phyloP scores from a whole-genome alignment of 2,888 invertebrate genomes.

The Tipula confusa region DNA sequence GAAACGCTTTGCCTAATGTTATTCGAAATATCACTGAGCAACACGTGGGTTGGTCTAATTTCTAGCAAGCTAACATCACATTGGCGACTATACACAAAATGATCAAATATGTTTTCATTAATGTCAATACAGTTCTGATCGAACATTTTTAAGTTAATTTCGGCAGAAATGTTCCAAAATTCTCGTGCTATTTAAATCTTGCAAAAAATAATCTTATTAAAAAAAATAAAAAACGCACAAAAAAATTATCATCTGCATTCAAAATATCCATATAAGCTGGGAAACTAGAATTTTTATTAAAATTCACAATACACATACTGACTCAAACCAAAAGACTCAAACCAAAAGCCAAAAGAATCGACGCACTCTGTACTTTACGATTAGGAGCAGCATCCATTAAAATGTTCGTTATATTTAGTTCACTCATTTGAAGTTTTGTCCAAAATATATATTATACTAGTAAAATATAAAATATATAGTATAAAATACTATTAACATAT shows the following conservation, averaged over 20 bases:
- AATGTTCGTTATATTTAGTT: too few relatives aligned
- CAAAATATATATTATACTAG: too few relatives aligned
- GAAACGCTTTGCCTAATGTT: neutral
- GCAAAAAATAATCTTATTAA: neutral
- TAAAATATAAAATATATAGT: too few relatives aligned
- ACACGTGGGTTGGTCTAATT: neutral
- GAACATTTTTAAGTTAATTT: neutral
- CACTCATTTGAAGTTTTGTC: too few relatives aligned
- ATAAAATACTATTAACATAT: too few relatives aligned
- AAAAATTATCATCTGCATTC: neutral
- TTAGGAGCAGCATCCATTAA: too few relatives aligned
- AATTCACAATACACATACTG: neutral
- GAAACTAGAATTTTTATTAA: neutral
- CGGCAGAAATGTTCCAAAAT: neutral
- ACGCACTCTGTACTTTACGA: neutral
- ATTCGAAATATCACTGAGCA: neutral
- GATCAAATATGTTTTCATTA: neutral
- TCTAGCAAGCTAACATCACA: neutral
- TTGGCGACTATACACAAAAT: neutral
- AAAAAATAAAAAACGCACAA: neutral
- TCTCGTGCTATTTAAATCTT: neutral
- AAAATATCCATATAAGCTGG: neutral
- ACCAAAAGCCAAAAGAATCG: neutral
- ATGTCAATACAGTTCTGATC: neutral
- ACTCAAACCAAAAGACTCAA: neutral